These are phyloP conservation scores for Solen grandis DNA, from an alignment of 1,140 invertebrate species.

Conservation along the genomic window DNA sequence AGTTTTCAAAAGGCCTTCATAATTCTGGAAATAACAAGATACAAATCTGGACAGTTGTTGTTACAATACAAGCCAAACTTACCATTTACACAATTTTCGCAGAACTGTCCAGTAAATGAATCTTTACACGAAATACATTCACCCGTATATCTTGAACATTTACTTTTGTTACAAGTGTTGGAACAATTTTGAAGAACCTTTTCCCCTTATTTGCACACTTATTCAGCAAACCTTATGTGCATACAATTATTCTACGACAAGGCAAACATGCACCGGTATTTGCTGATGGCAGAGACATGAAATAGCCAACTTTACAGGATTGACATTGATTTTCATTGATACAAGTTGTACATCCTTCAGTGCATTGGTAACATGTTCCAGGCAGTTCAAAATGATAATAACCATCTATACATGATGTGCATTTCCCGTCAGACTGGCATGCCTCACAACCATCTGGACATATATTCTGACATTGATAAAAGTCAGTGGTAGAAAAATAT, in stretches of 20 bases:
- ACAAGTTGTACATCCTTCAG: not conserved
- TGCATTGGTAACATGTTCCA: not conserved
- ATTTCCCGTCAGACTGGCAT: not conserved
- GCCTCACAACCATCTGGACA: not conserved
- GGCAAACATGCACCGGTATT: not conserved
- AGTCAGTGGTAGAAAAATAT: not conserved
- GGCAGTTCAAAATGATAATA: not conserved
- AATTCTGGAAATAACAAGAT: too few species aligned
- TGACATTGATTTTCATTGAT: not conserved
- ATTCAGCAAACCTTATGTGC: not conserved
- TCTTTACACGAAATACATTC: too few species aligned
- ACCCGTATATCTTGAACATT: too few species aligned
- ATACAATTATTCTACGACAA: not conserved
- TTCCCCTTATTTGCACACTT: too few species aligned
- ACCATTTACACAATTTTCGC: too few species aligned
- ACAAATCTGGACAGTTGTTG: too few species aligned
- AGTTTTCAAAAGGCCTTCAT: too few species aligned
- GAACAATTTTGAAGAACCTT: too few species aligned
- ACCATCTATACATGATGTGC: not conserved
- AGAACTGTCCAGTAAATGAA: too few species aligned
- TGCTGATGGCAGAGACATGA: too few species aligned
- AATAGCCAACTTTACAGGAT: not conserved
- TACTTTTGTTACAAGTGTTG: too few species aligned
- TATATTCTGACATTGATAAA: not conserved
- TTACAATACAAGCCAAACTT: too few species aligned